Conservation (phyloP, 2,888 invertebrate genomes). For the Apantesis nais region DNA sequence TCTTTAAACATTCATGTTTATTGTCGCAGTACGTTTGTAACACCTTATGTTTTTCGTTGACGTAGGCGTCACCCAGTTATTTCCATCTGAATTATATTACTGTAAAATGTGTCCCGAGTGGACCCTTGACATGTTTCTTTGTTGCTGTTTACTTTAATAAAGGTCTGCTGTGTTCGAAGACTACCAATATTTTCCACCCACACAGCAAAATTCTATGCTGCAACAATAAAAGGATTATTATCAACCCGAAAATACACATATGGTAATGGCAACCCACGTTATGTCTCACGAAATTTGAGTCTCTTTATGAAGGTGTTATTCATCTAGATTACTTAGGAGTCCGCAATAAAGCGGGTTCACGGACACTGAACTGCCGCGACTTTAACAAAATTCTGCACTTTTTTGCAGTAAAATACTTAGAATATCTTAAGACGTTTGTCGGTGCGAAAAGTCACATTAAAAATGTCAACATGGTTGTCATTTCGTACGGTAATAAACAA, state of each 20-base stretch:
- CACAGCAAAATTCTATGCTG: conserved; percentile 71
- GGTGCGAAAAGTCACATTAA: conserved; percentile 74
- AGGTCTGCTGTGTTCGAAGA: conserved; percentile 50
- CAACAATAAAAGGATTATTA: conserved; percentile 68
- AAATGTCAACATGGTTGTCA: conserved; percentile 68
- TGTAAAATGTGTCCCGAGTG: conserved; percentile 61
- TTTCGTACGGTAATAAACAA: conserved; percentile 71
- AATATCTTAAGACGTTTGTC: conserved; percentile 63
- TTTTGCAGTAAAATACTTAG: conserved; percentile 75
- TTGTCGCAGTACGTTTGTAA: conserved; percentile 57
- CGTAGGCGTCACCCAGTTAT: conserved; percentile 79
- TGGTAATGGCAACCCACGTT: conserved; percentile 72
- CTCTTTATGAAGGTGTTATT: conserved; percentile 75
- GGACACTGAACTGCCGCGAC: conserved; percentile 64
- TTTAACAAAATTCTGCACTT: conserved; percentile 78
- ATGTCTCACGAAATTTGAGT: conserved; percentile 66
- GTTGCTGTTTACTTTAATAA: conserved; percentile 60
- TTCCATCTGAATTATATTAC: conserved; percentile 66
- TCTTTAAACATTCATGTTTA: conserved; percentile 75
- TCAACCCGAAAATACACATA: conserved; percentile 62
- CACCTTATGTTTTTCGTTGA: conserved; percentile 68
- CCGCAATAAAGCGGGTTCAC: conserved; percentile 74
- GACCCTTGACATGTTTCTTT: conserved; percentile 63
- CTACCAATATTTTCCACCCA: conserved; percentile 73
- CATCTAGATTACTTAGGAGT: conserved; percentile 76